A percentile compares a stretch with the other conserved stretches of the same genome.
Conservation (phyloP, 2,113 vertebrate species). For the Cheirogaleus medius region DNA sequence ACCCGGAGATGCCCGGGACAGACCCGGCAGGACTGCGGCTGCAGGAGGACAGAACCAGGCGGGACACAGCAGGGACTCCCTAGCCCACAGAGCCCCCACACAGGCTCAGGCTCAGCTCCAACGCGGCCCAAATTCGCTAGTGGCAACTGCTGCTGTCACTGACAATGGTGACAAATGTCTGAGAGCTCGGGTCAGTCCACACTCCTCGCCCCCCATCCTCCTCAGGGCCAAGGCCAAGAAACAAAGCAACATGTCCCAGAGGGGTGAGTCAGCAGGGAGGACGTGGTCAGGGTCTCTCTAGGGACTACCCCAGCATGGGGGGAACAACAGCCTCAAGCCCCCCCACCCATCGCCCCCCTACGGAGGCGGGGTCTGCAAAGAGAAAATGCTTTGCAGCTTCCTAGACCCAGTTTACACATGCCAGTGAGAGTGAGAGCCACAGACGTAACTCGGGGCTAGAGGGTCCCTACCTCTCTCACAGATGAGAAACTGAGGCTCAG, state of each 20-base stretch:
- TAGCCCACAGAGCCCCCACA: neutral
- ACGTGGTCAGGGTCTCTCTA: neutral
- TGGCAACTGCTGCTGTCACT: neutral
- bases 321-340: neutral
- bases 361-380: neutral
- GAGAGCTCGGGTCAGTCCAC: no score
- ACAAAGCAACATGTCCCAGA: neutral
- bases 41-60: fast-evolving
- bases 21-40: neutral
- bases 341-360: neutral
- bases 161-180: neutral
- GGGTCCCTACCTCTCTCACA: neutral
- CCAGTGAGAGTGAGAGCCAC: neutral
- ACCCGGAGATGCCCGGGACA: neutral
- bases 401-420: neutral
- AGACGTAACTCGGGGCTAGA: neutral
- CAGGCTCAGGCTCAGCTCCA: neutral
- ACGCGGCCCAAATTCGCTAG: neutral
- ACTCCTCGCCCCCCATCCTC: neutral
- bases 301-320: neutral
- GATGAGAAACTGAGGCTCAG: neutral
- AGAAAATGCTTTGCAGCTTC: neutral
- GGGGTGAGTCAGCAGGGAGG: neutral
- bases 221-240: neutral
- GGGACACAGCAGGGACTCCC: neutral